Conservation (phyloP, 2,797 vertebrate genomes). For the Malurus splendens region DNA sequence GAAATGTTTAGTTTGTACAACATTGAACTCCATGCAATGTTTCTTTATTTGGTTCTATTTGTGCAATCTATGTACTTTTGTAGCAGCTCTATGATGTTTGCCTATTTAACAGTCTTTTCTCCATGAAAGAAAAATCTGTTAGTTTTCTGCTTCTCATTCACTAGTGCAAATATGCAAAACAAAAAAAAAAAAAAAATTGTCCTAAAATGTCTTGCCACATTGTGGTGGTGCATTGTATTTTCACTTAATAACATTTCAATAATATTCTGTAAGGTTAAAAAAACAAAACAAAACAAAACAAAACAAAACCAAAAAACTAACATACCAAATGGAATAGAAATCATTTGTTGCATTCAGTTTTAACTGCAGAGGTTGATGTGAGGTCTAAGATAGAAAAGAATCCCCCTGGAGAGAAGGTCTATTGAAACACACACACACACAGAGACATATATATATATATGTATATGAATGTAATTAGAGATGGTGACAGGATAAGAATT, state of each 20-base stretch:
- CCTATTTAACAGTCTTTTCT: neutral
- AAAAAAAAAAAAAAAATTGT: no score
- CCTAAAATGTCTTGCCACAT: fast-evolving
- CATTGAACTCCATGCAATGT: neutral
- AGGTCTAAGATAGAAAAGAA: neutral
- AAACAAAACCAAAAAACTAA: neutral
- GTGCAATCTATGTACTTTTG: neutral
- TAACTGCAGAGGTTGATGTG: neutral
- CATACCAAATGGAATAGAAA: neutral
- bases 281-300: neutral
- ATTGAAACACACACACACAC: fast-evolving
- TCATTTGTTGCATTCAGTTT: neutral
- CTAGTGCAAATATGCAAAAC: neutral
- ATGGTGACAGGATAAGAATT: neutral
- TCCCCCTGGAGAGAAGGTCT: neutral
- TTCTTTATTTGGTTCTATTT: neutral
- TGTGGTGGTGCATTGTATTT: neutral
- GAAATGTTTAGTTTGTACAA: neutral
- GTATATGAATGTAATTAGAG: neutral
- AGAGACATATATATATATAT: fast-evolving
- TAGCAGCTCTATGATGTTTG: neutral
- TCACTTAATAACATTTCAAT: neutral
- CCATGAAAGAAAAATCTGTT: neutral
- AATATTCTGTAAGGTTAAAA: neutral
- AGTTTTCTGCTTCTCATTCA: neutral